These are phyloP conservation scores for Pentamera pediparva DNA, from an alignment of 53 echinoderm and acorn worm genomes.

Conservation along the genomic window DNA sequence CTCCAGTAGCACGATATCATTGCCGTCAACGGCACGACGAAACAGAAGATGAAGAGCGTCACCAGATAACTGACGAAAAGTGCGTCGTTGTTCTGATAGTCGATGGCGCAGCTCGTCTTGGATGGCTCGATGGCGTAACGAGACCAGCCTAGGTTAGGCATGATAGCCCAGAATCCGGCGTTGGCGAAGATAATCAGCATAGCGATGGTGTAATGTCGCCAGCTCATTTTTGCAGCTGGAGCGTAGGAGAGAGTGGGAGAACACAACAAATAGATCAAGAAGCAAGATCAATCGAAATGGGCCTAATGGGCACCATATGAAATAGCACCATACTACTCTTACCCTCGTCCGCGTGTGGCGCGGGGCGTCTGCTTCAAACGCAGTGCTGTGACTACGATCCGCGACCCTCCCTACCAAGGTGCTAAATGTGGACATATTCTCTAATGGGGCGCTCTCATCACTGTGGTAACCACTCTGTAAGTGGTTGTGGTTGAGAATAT, in stretches of 20 bases:
- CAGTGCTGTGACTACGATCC: too few species aligned
- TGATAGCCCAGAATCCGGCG: slow-evolving; percentile 73
- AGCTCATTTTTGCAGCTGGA: slow-evolving; percentile 39
- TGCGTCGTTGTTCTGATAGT: slow-evolving; percentile 58
- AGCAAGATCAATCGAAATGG: too few species aligned
- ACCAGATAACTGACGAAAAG: slow-evolving; percentile 63
- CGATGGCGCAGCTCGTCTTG: slow-evolving; percentile 52
- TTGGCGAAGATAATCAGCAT: slow-evolving; percentile 43
- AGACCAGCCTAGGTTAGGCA: slow-evolving; percentile 81
- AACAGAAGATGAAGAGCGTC: slow-evolving; percentile 46
- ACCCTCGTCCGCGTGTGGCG: background rate
- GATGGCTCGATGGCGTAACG: slow-evolving; percentile 52
- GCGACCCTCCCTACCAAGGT: too few species aligned
- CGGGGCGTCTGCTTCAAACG: too few species aligned
- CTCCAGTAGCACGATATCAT: slow-evolving; percentile 62
- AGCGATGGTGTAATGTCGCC: slow-evolving; percentile 42
- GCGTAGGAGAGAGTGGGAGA: background rate
- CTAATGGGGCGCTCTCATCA: too few species aligned
- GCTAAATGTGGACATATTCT: too few species aligned
- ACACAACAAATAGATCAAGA: background rate
- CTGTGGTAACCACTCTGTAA: too few species aligned
- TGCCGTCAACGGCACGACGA: slow-evolving; percentile 53
- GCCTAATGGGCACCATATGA: background rate
- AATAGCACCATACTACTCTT: too few species aligned
- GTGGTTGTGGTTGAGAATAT: too few species aligned